Evolutionary conservation across 2,888 invertebrate genomes (phyloP).

Genomic region (Polyommatus iphigenia): DNA sequence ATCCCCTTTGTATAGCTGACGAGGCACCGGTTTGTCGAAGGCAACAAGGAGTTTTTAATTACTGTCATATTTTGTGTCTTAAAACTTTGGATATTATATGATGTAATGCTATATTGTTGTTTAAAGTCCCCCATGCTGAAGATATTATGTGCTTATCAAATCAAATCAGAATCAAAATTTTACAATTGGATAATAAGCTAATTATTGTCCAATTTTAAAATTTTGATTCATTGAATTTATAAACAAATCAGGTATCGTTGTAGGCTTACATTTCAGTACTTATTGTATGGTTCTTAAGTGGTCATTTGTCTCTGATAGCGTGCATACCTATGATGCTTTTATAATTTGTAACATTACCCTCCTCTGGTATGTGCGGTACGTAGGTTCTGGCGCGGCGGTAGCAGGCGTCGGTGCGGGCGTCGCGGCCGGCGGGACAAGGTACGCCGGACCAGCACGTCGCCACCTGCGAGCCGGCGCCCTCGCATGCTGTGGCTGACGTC

Average conservation of each 20-base stretch:
- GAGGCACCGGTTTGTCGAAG: background rate
- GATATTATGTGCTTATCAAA: no score
- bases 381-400: conserved; percentile 56
- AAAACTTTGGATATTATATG: background rate
- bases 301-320: no score
- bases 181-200: no score
- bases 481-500: conserved; percentile 57
- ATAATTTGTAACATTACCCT: conserved; percentile 49
- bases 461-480: conserved; percentile 66
- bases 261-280: no score
- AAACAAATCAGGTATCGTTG: no score
- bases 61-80: background rate
- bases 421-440: conserved; percentile 58
- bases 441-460: conserved; percentile 66
- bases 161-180: no score
- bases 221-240: no score
- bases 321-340: no score
- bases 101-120: no score
- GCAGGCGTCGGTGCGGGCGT: conserved; percentile 64
- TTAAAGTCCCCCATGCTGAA: no score
- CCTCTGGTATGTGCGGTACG: conserved; percentile 61
- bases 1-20: conserved; percentile 5
- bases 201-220: no score
- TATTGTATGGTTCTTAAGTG: no score
- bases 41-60: background rate